Evolutionary conservation across 2,888 invertebrate genomes (phyloP), one percentile per base, ranked within the genome.

Genomic region (Epirrhoe alternata): DNA sequence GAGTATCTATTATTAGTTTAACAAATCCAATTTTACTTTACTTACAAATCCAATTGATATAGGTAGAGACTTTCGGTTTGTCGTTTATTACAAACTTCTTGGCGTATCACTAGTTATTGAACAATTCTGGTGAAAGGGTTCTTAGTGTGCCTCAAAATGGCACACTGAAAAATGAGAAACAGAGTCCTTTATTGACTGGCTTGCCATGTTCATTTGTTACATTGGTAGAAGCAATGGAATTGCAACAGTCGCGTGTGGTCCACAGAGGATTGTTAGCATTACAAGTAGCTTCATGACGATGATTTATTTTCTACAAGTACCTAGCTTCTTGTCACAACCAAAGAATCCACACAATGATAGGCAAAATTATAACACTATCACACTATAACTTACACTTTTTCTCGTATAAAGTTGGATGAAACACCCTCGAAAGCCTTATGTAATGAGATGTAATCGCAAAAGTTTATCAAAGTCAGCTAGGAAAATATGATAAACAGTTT

Each of bases 251-350:
- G 74, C 73, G 79, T 78, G 77, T 77, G 78, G 50, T 33, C 69
- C 38, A n/a, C n/a, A 5, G 33, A 4, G 71, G 76, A 76, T 78
- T 76, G 71, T 84, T 82, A 82, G 77, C 80, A 81, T 64, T 64
- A 70, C 77, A 75, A 76, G 68, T 75, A 77, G 76, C 74, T 74
- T 78, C 70, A 78, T 81, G 74, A 64, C 72, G 62, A 71, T 73
- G 68, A 77, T 79, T 82, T 80, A 81, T 77, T 77, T 54, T 6
- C 38, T 38, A 38, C 35, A 53, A 0, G 14, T 38, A 38, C 17
- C 4, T 53, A 53, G 16, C 8, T 53, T 54, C 12, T 38, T 33
- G 52, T 8, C n/a, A n/a, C n/a, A n/a, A n/a, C n/a, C n/a, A n/a
- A n/a, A n/a, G n/a, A n/a, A n/a, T n/a, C n/a, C 24, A 50, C 49